Conservation (phyloP, 1,140 invertebrate species). For the Hypsibius dujardini region DNA sequence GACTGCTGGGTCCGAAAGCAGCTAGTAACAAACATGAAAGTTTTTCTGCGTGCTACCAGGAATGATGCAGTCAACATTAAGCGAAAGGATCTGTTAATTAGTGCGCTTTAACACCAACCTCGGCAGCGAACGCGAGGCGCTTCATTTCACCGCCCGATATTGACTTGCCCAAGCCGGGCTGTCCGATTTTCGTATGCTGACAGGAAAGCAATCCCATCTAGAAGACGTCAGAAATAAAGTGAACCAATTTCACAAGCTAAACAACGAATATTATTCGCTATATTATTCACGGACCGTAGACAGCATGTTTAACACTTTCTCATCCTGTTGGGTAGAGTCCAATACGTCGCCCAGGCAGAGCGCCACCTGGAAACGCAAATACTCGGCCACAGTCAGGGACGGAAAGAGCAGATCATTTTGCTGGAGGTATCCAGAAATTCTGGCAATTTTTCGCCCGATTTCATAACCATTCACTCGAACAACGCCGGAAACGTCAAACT, state of each 20-base stretch:
- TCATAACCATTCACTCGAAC: conserved; percentile 27
- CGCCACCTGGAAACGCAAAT: conserved; percentile 33
- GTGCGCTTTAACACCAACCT: conserved; percentile 26
- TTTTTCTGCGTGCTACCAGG: no score
- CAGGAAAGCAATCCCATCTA: conserved; percentile 33
- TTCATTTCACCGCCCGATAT: conserved; percentile 37
- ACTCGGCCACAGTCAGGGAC: conserved; percentile 36
- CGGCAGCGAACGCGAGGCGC: conserved; percentile 35
- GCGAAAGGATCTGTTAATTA: background rate
- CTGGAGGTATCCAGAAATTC: conserved; percentile 36
- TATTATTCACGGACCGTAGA: background rate
- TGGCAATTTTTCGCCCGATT: conserved; percentile 26
- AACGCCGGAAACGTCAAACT: conserved; percentile 25
- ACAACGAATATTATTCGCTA: background rate
- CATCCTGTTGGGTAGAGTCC: background rate
- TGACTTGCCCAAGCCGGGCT: conserved; percentile 25
- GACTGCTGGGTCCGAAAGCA: conserved; percentile 62
- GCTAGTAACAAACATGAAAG: conserved; percentile 19
- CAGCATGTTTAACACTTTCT: background rate
- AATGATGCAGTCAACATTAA: background rate
- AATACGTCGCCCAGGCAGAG: background rate
- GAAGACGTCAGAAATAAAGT: background rate
- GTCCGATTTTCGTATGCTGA: conserved; percentile 27
- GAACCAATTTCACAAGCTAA: no score
- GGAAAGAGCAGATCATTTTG: conserved; percentile 38